Evolutionary conservation across 2,888 invertebrate genomes (phyloP).

Genomic region (Caenorhabditis sp.): DNA sequence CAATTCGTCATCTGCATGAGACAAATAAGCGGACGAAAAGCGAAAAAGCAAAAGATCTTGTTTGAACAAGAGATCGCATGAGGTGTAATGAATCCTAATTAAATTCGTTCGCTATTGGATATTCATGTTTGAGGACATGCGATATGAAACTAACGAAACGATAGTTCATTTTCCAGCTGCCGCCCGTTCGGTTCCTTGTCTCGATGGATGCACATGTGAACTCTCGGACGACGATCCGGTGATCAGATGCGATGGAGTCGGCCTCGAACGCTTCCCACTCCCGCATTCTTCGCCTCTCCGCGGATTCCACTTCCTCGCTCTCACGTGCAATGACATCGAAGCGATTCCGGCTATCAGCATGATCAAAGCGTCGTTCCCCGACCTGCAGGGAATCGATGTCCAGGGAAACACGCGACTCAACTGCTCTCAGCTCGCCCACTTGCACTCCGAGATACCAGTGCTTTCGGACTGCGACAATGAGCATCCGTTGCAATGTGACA

Average conservation of each 20-base stretch:
- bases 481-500: conserved; percentile 56
- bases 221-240: conserved; percentile 62
- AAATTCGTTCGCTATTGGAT: conserved; percentile 2
- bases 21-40: conserved; percentile 19
- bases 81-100: conserved; percentile 24
- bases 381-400: conserved; percentile 72
- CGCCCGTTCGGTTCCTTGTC: conserved; percentile 54
- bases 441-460: conserved; percentile 58
- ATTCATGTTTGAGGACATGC: no score
- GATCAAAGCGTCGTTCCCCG: conserved; percentile 71
- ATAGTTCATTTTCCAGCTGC: conserved; percentile 17
- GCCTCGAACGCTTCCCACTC: conserved; percentile 58
- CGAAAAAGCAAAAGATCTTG: conserved; percentile 40
- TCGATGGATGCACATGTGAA: conserved; percentile 70
- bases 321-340: conserved; percentile 70
- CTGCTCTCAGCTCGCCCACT: conserved; percentile 53
- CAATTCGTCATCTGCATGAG: conserved; percentile 13
- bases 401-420: conserved; percentile 68
- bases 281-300: conserved; percentile 62
- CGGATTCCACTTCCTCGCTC: conserved; percentile 67
- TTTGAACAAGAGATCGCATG: conserved; percentile 34
- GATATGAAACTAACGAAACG: no score
- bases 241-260: conserved; percentile 68
- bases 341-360: conserved; percentile 62
- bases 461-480: conserved; percentile 58